Evolutionary conservation across 2,888 invertebrate species (phyloP), one percentile per base, ranked within the genome.

Genomic region (Drosophila koepferae): DNA sequence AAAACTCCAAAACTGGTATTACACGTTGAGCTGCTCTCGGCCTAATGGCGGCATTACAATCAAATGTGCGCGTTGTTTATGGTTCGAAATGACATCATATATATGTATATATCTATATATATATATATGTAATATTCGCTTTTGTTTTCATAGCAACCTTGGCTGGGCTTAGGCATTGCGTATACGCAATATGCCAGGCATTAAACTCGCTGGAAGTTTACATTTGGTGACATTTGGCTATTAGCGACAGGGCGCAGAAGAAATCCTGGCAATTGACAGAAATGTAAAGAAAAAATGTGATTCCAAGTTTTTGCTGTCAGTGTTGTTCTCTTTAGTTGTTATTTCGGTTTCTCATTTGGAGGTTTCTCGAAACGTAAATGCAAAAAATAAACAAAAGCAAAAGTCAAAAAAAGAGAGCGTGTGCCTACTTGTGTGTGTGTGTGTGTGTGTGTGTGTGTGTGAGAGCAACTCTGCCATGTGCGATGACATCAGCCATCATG

Each of bases 321-420:
- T 48, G 65, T 36, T 58, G 36, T 12, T 43, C 31, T 62, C 40
- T 48, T 44, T 36, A 59, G 51, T 65, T 63, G 63, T 59, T 74
- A 46, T 72, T 59, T 56, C 31, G 23, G 48, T 76, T 73, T 58
- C 34, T 49, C 51, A 46, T 63, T 63, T 64, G 69, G 74, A 80
- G 65, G 68, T 58, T 84, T 77, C 74, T 86, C 75, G 73, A 84
- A 83, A 66, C 72, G 78, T 63, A 77, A 85, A 85, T 79, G 62
- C 56, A 81, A 75, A 81, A 83, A 88, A 86, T 88, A 86, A 86
- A 88, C 89, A 86, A 84, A 73, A 75, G 49, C 31, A 58, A 10
- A 20, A 20, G 28, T 28, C 28, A 4, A 44, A 20, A 16, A 20
- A 66, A 46, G 53, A 78, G 40, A 53, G 34, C 14, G 28, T 40